Evolutionary conservation across 1,140 invertebrate species (phyloP), one percentile per base, ranked within the genome.

Genomic region (Leptopilina boulardi): DNA sequence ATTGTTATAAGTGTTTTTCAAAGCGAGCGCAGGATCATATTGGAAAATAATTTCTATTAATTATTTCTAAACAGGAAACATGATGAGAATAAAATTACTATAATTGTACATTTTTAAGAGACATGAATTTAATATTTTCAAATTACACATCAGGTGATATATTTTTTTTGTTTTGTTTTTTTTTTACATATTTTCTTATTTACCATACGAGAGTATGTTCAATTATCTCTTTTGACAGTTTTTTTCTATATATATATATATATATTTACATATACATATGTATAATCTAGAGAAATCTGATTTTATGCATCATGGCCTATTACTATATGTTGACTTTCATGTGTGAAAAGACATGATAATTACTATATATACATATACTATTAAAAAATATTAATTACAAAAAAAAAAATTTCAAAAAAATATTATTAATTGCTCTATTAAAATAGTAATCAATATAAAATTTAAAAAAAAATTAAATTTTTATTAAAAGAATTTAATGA

Each of bases 21-120:
- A 51, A 18, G 47, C 18, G 34, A 51, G 3, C 47, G 3, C 47
- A 51, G n/a, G 2, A 51, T 51, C 13, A n/a, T n/a, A 51, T 3
- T 51, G n/a, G n/a, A 18, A 18, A 51, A n/a, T 51, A 18, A 51
- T 18, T 51, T 51, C 2, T 51, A 51, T 51, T 51, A 51, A 51
- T 51, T 51, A 51, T 51, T 51, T 51, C 47, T n/a, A 51, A 51
- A 51, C 47, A 51, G 47, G 47, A 51, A 51, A 51, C 47, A 51
- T 8, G 47, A 51, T n/a, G 47, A 51, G 47, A 15, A n/a, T n/a
- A 51, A 51, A 51, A 51, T 51, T 51, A 18, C 47, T 51, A 51
- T 51, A 51, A 51, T 51, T 18, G 47, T 18, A 51, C 15, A 51
- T 51, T 51, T 51, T 51, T 51, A n/a, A 51, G 6, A 51, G 3